A percentile compares a stretch with the other conserved stretches of the same genome.
Conservation (phyloP, 2,797 vertebrate species). For the Gallirallus australis region DNA sequence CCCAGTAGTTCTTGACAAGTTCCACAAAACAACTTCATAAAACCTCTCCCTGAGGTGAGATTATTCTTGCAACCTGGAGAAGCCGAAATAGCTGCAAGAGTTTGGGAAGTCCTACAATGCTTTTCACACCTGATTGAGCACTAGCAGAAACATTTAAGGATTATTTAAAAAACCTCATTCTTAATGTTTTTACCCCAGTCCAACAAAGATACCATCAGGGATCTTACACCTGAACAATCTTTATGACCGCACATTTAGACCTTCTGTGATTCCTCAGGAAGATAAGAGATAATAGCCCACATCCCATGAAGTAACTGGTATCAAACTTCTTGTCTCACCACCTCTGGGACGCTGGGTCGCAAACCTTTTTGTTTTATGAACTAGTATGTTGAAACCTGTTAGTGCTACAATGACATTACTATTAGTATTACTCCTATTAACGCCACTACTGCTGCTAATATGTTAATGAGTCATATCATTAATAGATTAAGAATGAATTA, state of each 20-base stretch:
- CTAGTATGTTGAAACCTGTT: neutral
- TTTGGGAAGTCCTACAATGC: neutral
- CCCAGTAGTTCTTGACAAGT: neutral
- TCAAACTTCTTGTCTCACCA: neutral
- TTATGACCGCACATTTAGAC: neutral
- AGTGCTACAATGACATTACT: neutral
- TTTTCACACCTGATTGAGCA: neutral
- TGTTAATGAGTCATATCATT: constrained; percentile 52
- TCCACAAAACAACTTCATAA: neutral
- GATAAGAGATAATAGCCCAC: neutral
- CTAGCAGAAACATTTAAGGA: neutral
- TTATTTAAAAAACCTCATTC: neutral
- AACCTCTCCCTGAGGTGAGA: neutral
- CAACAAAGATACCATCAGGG: neutral
- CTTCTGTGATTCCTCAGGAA: neutral
- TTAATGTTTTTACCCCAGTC: neutral
- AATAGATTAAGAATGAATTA: constrained; percentile 60
- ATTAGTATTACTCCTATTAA: constrained; percentile 23
- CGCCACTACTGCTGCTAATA: constrained; percentile 1
- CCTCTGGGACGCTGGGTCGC: constrained; percentile 10
- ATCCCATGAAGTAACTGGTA: neutral
- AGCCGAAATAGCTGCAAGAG: neutral
- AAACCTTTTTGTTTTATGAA: neutral
- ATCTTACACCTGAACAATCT: neutral
- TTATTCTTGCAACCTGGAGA: neutral